phyloP scores from a whole-genome alignment of 2,113 vertebrate genomes.

The Pedetes capensis region DNA sequence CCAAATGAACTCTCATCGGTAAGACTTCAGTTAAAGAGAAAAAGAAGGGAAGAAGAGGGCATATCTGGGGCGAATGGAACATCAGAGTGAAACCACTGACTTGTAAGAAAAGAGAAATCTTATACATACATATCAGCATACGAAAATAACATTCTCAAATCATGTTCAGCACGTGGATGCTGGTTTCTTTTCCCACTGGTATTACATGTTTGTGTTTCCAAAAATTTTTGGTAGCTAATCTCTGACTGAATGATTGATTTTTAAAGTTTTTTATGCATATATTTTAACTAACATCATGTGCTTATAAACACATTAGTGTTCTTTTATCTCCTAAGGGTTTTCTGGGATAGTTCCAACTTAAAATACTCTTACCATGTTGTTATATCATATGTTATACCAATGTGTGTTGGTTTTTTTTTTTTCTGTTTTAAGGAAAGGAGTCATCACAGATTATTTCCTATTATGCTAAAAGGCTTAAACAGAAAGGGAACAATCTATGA shows the following conservation, averaged over 20 bases:
- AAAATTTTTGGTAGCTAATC: neutral
- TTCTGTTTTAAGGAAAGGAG: constrained; percentile 38
- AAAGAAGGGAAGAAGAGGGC: neutral
- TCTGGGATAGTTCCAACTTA: constrained; percentile 59
- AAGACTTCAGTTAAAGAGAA: neutral
- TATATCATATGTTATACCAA: constrained; percentile 65
- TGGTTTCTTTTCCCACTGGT: neutral
- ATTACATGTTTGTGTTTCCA: neutral
- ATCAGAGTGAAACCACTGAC: neutral
- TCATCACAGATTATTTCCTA: constrained; percentile 42
- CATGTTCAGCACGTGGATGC: neutral
- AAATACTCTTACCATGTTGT: constrained; percentile 68
- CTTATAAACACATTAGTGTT: constrained; percentile 58
- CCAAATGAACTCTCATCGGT: neutral
- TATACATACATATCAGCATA: neutral
- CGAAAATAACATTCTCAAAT: neutral
- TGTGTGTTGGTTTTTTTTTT: constrained; percentile 55
- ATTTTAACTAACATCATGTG: constrained; percentile 55
- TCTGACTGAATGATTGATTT: constrained; percentile 36
- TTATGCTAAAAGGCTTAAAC: constrained; percentile 54
- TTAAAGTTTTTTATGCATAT: neutral
- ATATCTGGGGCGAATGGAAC: neutral
- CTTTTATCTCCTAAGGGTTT: constrained; percentile 51
- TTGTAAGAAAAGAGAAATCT: neutral
- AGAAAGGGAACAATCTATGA: constrained; percentile 71